phyloP scores from a whole-genome alignment of 2,797 vertebrate genomes.

The Anisognathus igniventris region DNA sequence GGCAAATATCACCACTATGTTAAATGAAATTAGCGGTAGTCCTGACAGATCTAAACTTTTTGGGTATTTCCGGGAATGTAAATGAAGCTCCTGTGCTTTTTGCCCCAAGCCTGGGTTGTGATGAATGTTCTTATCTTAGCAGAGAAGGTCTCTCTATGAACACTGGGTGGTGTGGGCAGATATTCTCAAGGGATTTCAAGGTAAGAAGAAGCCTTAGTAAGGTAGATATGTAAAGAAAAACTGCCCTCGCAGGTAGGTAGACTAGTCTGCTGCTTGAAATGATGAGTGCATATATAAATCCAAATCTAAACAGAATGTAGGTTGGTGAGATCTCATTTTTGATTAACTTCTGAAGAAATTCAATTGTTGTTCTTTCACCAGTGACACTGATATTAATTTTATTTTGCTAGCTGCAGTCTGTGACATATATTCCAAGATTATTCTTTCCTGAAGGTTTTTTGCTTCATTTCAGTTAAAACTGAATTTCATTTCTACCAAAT shows the following conservation, averaged over 20 bases:
- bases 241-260: not conserved
- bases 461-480: not conserved
- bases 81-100: not conserved
- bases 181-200: not conserved
- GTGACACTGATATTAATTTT: not conserved
- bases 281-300: not conserved
- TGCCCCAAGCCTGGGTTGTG: fast-evolving
- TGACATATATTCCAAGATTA: not conserved
- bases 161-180: fast-evolving
- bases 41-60: not conserved
- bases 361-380: not conserved
- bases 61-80: not conserved
- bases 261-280: not conserved
- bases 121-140: not conserved
- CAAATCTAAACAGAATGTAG: not conserved
- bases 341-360: slow-evolving; percentile 2
- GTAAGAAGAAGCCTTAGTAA: not conserved
- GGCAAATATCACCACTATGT: not conserved
- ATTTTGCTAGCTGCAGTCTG: not conserved
- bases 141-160: not conserved
- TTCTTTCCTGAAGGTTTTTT: not conserved
- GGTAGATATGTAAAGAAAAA: not conserved
- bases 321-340: not conserved
- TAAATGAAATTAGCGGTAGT: not conserved
- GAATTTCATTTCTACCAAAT: not conserved